Conservation (phyloP, 2,888 invertebrate genomes). For the Rugalucina vietnamica region DNA sequence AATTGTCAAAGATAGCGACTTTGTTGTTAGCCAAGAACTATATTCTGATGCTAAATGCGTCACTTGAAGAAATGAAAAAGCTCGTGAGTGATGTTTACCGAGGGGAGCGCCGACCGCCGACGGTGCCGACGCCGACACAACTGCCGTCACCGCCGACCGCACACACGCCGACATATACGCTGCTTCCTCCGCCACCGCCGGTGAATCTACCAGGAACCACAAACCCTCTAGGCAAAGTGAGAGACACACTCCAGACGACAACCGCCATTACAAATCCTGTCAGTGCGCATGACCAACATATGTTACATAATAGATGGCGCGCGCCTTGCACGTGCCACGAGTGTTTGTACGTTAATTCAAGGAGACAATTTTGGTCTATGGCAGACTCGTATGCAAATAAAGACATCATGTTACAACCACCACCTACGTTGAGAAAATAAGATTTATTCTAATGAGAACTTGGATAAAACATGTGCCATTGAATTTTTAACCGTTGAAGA, state of each 20-base stretch:
- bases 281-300: constrained; percentile 64
- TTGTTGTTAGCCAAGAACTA: constrained; percentile 83
- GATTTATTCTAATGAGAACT: background rate
- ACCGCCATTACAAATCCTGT: constrained; percentile 38
- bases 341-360: constrained; percentile 64
- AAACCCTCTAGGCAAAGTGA: constrained; percentile 13
- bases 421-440: constrained; percentile 10
- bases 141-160: constrained; percentile 49
- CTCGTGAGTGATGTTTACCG: constrained; percentile 81
- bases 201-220: constrained; percentile 24
- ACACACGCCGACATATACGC: constrained; percentile 15
- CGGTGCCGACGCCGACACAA: constrained; percentile 49
- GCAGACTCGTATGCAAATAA: constrained; percentile 54
- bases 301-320: constrained; percentile 70
- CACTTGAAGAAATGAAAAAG: constrained; percentile 83
- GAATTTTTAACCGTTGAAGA: no score
- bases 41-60: constrained; percentile 82
- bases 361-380: constrained; percentile 41
- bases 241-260: constrained; percentile 37
- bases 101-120: constrained; percentile 54
- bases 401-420: constrained; percentile 26
- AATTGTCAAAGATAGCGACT: constrained; percentile 83
- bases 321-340: constrained; percentile 73
- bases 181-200: constrained; percentile 29
- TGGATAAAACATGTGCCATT: constrained; percentile 14